phyloP scores from a whole-genome alignment of 1,140 invertebrate genomes.

The Bathynomus jamesi region DNA sequence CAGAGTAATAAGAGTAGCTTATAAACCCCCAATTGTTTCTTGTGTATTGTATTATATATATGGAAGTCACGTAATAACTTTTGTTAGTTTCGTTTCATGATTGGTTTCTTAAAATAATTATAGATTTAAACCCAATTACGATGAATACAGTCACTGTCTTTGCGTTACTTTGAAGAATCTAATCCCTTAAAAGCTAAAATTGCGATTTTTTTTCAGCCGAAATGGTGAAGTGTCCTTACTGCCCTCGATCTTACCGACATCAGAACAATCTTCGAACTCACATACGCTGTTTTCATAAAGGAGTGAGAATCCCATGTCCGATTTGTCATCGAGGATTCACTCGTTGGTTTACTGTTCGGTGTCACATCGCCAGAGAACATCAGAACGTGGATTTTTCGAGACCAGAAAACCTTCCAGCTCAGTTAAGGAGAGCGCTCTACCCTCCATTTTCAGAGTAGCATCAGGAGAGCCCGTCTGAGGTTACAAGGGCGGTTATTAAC shows the following conservation, averaged over 20 bases:
- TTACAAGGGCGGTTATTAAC: background rate
- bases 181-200: no score
- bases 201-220: no score
- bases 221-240: conserved; percentile 83
- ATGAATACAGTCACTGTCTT: no score
- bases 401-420: conserved; percentile 30
- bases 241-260: conserved; percentile 83
- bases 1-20: no score
- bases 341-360: conserved; percentile 77
- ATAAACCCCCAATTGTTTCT: no score
- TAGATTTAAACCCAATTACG: no score
- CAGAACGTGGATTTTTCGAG: conserved; percentile 37
- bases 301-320: conserved; percentile 76
- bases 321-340: conserved; percentile 84
- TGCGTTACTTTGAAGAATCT: no score
- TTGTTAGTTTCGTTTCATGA: no score
- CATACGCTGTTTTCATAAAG: conserved; percentile 80
- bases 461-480: background rate
- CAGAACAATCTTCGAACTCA: conserved; percentile 84
- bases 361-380: conserved; percentile 78
- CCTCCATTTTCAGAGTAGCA: background rate
- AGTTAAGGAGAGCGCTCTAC: conserved; percentile 32
- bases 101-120: no score
- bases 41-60: no score
- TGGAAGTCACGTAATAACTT: no score